These are phyloP conservation scores for Heliocidaris erythrogramma DNA, from an alignment of 35 echinoderm and acorn worm genomes.

Conservation along the genomic window DNA sequence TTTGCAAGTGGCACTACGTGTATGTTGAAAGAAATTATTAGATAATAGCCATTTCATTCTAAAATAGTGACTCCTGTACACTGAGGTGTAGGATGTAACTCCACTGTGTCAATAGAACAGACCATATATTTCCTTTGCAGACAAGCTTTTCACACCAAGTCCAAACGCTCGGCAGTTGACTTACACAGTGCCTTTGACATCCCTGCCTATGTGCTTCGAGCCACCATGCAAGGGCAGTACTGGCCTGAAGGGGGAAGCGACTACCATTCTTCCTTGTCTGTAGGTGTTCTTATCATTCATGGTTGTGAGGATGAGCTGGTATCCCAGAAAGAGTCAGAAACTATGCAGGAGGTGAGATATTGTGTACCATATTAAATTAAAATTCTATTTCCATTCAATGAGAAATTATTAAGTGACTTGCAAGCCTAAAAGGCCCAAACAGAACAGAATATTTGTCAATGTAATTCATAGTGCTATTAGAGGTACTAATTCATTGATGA, in stretches of 20 bases:
- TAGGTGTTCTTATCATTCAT: constrained; percentile 82
- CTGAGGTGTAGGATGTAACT: too few species aligned
- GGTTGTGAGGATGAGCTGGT: constrained; percentile 85
- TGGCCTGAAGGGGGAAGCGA: constrained; percentile 82
- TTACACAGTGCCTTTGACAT: constrained; percentile 77
- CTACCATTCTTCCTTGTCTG: constrained; percentile 73
- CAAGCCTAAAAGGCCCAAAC: too few species aligned
- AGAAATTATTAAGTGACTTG: too few species aligned
- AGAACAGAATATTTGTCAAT: too few species aligned
- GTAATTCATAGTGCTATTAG: too few species aligned
- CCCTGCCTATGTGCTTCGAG: constrained; percentile 77
- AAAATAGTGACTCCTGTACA: too few species aligned
- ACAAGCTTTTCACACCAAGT: constrained; percentile 82
- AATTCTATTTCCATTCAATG: too few species aligned
- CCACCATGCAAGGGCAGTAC: constrained; percentile 83
- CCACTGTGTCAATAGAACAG: too few species aligned
- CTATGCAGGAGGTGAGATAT: constrained; percentile 82
- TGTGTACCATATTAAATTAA: background rate
- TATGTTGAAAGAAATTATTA: too few species aligned
- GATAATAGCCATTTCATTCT: too few species aligned
- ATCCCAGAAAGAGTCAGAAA: constrained; percentile 65
- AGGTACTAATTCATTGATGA: too few species aligned
- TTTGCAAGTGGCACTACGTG: too few species aligned
- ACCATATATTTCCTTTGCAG: constrained; percentile 31
- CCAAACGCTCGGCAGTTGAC: constrained; percentile 27